Evolutionary conservation across 1,140 invertebrate species (phyloP).

Genomic region (Drosophila ambigua): DNA sequence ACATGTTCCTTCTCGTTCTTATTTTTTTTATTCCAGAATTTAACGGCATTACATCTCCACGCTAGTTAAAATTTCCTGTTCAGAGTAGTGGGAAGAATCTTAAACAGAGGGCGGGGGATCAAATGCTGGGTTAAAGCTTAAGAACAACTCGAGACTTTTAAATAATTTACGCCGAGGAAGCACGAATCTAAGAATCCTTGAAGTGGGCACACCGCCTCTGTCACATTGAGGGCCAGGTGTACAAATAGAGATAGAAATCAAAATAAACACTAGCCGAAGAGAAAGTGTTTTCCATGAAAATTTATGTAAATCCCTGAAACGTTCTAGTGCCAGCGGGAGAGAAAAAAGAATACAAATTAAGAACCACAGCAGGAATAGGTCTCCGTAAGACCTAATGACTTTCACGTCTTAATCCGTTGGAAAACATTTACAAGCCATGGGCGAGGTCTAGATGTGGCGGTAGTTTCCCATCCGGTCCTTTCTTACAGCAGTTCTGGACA

Average conservation of each 20-base stretch:
- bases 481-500: neutral
- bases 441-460: conserved; percentile 9
- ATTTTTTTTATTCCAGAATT: conserved; percentile 55
- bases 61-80: conserved; percentile 49
- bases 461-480: conserved; percentile 10
- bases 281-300: conserved; percentile 36
- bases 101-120: neutral
- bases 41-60: conserved; percentile 18
- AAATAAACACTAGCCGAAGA: conserved; percentile 47
- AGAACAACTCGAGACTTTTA: conserved; percentile 68
- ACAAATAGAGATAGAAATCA: conserved; percentile 57
- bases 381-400: conserved; percentile 38
- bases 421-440: neutral
- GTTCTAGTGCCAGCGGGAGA: neutral
- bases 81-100: neutral
- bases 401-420: conserved; percentile 40
- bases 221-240: conserved; percentile 50
- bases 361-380: too few relatives aligned
- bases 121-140: conserved; percentile 60
- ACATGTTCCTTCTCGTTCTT: too few relatives aligned
- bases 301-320: conserved; percentile 51
- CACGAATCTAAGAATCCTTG: conserved; percentile 61
- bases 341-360: neutral
- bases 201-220: conserved; percentile 20
- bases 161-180: conserved; percentile 66